Evolutionary conservation across 2,888 invertebrate genomes (phyloP).

Genomic region (Drosophila planitibia): DNA sequence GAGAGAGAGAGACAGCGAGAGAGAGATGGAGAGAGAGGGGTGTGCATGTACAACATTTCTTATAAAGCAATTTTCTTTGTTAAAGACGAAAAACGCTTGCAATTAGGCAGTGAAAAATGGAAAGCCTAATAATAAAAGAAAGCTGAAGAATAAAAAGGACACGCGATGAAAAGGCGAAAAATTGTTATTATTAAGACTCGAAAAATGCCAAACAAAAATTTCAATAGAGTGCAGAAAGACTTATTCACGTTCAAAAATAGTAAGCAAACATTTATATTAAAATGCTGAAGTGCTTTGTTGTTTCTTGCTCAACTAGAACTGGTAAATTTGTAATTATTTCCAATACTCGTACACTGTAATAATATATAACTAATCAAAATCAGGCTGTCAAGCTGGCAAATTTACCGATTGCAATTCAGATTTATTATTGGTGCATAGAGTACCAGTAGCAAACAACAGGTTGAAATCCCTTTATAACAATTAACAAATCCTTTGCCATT

Average conservation of each 20-base stretch:
- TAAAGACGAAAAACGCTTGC: background rate
- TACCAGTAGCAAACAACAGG: background rate
- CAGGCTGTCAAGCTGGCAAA: background rate
- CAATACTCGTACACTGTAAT: background rate
- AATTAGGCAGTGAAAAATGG: conserved; percentile 15
- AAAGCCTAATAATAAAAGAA: background rate
- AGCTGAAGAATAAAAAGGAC: background rate
- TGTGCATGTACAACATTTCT: background rate
- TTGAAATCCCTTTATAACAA: background rate
- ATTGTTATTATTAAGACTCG: background rate
- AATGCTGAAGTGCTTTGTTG: background rate
- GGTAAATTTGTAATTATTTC: background rate
- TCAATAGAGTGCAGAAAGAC: conserved; percentile 29
- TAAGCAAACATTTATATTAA: background rate
- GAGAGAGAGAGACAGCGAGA: background rate
- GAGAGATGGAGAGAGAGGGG: background rate
- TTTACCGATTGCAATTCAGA: background rate
- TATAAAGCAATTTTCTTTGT: background rate
- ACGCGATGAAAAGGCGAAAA: too few species aligned
- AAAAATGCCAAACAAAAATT: conserved; percentile 34
- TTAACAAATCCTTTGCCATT: background rate
- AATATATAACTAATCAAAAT: background rate
- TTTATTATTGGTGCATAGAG: background rate
- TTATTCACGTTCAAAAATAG: background rate
- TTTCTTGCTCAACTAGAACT: too few species aligned